Base-by-base conservation (phyloP, 2,797 vertebrate genomes). In the Anas georgica region DNA sequence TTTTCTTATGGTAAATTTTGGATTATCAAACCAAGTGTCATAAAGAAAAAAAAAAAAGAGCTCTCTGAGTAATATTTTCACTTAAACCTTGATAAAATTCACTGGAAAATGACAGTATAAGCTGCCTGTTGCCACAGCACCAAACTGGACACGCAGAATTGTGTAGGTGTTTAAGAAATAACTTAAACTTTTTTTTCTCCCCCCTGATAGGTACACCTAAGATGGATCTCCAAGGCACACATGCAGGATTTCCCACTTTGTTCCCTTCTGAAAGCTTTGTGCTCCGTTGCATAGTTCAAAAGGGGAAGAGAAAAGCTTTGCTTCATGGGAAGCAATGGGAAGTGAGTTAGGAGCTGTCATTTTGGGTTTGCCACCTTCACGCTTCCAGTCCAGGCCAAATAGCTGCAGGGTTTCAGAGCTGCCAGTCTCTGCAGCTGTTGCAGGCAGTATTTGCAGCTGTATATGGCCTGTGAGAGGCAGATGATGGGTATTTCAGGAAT, bases 271-370 rank as follows among this genome's bases (percentile, higher is more conserved):
- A 37, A 69, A 75, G 76, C 76, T 85, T 67, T 33, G 21, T 82
- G 17, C 39, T 67, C 72, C 80, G 15, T 70, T 80, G 18, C 14
- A 2, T 1, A 43, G 58, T 31, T 86, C 83, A 63, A 80, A 73
- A 66, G 29, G 26, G 22, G 41, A 60, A n/a, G 10, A 45, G 41
- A 43, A 68, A 70, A 78, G 10, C 76, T 88, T 69, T 52, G 48
- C 56, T 78, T 83, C 7, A 2, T 26, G 55, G 46, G 20, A 90
- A 74, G 39, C 59, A 88, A 48, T 5, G 31, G 88, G 83, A 59
- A 16, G 0, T 43, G 90, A 76, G 75, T 84, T 86, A 62, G 87
- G 59, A 90, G 88, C 67, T 91, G 72, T 91, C 56, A 11, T 73
- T 86, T 63, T 20, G 63, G n/a, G 17, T 35, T 88, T 76, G 63